Base-by-base conservation (phyloP, 2,113 vertebrate species). In the Ammospiza caudacuta region DNA sequence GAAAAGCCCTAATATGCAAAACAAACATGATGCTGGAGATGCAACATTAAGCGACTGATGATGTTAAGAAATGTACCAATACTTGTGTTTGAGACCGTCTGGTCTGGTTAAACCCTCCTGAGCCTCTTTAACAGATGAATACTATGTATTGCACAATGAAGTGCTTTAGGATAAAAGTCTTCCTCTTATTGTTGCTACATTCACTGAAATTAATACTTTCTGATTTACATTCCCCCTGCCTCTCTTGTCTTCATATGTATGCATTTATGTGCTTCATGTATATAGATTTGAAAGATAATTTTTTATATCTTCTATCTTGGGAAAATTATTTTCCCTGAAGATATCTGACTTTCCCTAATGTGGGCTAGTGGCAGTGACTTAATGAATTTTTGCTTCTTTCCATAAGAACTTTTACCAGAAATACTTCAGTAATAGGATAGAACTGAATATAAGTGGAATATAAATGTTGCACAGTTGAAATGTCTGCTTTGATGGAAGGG, bases 1-100 rank as follows among this genome's bases (percentile, higher is more conserved):
- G 69, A 88, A 77, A 93, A 90, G 46, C 73, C 41, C 9, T 80
- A 64, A 89, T 79, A 77, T 64, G 59, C 83, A 93, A 87, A 89
- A 59, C 86, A 96, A 96, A 94, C 88, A 77, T 62, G 82, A 93
- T 93, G 58, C 82, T 89, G 80, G 93, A 1, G 0, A 93, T 80
- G 93, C 91, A 96, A 96, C 95, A 95, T 97, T 96, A 97, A 77
- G 92, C 69, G 1, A 83, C 95, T 90, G 95, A 95, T 96, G 93
- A 93, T 90, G 90, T 94, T 96, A 94, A 92, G 76, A 92, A 81
- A 84, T 83, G 89, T 82, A 83, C 92, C 90, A 44, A 93, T 92
- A 92, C 58, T 90, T 21, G 1, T 58, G 59, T 88, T 82, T 83
- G 82, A 55, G 76, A 62, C 72, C 3, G 64, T 46, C 91, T 96